Conservation (phyloP, 2,113 vertebrate genomes). For the Thamnaconus septentrionalis region DNA sequence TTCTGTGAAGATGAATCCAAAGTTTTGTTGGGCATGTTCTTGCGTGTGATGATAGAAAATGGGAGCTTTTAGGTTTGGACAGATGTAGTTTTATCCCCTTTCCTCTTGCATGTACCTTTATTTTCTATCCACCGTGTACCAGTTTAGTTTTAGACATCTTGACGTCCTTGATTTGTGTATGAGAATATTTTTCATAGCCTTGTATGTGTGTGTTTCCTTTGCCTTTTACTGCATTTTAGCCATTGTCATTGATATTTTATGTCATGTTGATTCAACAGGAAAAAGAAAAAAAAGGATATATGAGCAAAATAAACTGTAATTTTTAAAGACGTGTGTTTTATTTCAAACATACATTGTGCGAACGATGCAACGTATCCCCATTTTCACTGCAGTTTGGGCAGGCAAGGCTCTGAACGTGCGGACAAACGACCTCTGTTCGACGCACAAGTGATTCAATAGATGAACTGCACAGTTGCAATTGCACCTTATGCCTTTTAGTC, state of each 20-base stretch:
- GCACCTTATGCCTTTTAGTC: neutral
- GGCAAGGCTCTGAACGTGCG: slow-evolving; percentile 18
- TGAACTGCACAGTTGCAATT: neutral
- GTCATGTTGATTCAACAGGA: slow-evolving; percentile 47
- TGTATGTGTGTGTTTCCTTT: slow-evolving; percentile 45
- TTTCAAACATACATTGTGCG: neutral
- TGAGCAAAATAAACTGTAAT: slow-evolving; percentile 65
- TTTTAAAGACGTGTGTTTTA: slow-evolving; percentile 45
- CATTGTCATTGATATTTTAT: slow-evolving; percentile 52
- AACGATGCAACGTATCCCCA: neutral
- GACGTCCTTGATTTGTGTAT: slow-evolving; percentile 44
- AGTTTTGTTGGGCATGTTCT: slow-evolving; percentile 8
- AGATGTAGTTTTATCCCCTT: slow-evolving; percentile 28
- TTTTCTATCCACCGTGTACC: slow-evolving; percentile 31
- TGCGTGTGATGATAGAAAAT: slow-evolving; percentile 10
- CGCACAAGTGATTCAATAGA: neutral
- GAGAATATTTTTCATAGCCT: slow-evolving; percentile 46
- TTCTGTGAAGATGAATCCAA: slow-evolving; percentile 19
- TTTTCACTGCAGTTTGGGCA: neutral
- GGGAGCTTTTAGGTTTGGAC: slow-evolving; percentile 8
- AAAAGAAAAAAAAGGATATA: slow-evolving; percentile 52
- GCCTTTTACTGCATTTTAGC: slow-evolving; percentile 63
- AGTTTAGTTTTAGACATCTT: slow-evolving; percentile 24
- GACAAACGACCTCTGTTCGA: neutral
- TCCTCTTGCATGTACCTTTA: slow-evolving; percentile 32